These are phyloP conservation scores for Python bivittatus DNA, from an alignment of 2,113 vertebrate species.

Conservation along the genomic window DNA sequence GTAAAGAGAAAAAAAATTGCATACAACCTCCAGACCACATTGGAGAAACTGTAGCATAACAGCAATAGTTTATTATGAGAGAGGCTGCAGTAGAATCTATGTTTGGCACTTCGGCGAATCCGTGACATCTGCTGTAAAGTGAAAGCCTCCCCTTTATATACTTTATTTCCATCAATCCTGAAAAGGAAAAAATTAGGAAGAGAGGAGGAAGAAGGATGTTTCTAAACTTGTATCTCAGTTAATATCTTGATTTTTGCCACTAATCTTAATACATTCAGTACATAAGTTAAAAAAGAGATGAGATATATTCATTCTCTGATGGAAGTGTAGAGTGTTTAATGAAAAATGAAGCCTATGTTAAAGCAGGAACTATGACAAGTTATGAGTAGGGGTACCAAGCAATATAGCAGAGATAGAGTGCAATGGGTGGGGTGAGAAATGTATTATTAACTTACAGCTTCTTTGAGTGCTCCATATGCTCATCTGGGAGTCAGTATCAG, in stretches of 20 bases:
- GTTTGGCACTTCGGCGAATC: neutral
- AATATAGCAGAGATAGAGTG: neutral
- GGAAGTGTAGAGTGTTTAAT: neutral
- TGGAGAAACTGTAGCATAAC: neutral
- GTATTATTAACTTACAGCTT: neutral
- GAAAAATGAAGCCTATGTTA: slow-evolving; percentile 16
- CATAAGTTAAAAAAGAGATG: neutral
- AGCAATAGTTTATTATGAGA: neutral
- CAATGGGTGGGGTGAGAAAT: neutral
- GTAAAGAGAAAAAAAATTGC: neutral
- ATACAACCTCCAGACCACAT: neutral
- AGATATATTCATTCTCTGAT: neutral
- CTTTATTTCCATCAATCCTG: neutral
- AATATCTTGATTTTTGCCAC: slow-evolving; percentile 16
- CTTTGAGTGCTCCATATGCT: neutral
- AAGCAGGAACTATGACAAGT: neutral
- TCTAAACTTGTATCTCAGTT: neutral
- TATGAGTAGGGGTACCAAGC: neutral
- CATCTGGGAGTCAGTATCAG: neutral
- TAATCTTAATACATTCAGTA: slow-evolving; percentile 5
- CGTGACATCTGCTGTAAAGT: neutral
- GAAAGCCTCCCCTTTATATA: neutral
- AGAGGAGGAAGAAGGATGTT: slow-evolving; percentile 9
- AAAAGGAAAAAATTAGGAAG: neutral
- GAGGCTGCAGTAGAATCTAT: neutral